These are phyloP conservation scores for Parotia lawesii DNA, from an alignment of 2,113 vertebrate species.

Conservation along the genomic window DNA sequence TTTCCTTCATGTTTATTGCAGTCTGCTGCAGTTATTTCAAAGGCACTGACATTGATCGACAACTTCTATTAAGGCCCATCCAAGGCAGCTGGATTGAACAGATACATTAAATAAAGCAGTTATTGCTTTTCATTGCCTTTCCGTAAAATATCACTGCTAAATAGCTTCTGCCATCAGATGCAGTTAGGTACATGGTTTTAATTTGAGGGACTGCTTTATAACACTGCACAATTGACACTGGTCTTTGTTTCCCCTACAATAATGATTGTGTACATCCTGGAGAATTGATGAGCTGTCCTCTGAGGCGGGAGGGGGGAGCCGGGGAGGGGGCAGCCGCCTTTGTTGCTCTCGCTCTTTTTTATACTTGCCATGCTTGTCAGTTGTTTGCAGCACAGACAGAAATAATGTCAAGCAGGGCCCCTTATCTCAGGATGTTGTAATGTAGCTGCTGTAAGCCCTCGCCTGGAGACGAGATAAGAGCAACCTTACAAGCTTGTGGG, in stretches of 20 bases:
- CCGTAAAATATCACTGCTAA: constrained; percentile 92
- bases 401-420: constrained; percentile 82
- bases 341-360: constrained; percentile 68
- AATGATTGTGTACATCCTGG: constrained; percentile 90
- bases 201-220: constrained; percentile 94
- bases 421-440: constrained; percentile 88
- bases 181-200: constrained; percentile 96
- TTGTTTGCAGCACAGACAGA: constrained; percentile 73
- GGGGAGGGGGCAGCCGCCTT: constrained; percentile 15
- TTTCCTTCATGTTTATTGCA: constrained; percentile 91
- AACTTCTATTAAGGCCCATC: constrained; percentile 94
- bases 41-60: constrained; percentile 91
- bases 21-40: constrained; percentile 85
- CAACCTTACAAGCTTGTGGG: constrained; percentile 73
- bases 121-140: constrained; percentile 98
- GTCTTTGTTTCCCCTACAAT: constrained; percentile 87
- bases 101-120: constrained; percentile 98
- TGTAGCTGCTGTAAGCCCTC: constrained; percentile 80
- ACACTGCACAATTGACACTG: constrained; percentile 86
- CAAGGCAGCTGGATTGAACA: constrained; percentile 92
- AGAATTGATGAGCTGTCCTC: constrained; percentile 94
- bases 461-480: constrained; percentile 86
- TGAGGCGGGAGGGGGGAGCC: constrained; percentile 9
- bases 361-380: constrained; percentile 83
- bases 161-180: constrained; percentile 92